Conservation (phyloP, 1,140 invertebrate genomes). For the Philotrypesis tridentata region DNA sequence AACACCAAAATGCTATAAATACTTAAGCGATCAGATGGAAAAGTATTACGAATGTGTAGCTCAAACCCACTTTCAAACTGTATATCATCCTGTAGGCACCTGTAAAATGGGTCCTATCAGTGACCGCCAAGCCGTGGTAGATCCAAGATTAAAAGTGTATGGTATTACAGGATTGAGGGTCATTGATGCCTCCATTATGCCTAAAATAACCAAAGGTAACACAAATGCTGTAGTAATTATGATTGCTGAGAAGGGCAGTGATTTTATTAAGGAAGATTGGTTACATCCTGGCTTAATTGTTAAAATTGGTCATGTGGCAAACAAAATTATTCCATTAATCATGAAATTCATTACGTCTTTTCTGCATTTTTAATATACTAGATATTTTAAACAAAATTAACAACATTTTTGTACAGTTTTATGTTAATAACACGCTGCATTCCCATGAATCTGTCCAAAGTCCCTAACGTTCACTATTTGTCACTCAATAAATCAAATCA, state of each 20-base stretch:
- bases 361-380: too few relatives aligned
- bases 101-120: slow-evolving; percentile 75
- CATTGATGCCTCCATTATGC: slow-evolving; percentile 86
- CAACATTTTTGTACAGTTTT: too few relatives aligned
- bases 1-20: not conserved
- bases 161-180: slow-evolving; percentile 82
- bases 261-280: slow-evolving; percentile 86
- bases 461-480: too few relatives aligned
- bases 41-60: not conserved
- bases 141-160: slow-evolving; percentile 82
- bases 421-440: too few relatives aligned
- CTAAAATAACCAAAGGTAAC: slow-evolving; percentile 84
- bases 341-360: too few relatives aligned
- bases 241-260: slow-evolving; percentile 91
- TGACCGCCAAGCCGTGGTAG: slow-evolving; percentile 80
- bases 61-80: slow-evolving; percentile 52
- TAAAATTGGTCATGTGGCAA: too few relatives aligned
- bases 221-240: slow-evolving; percentile 88
- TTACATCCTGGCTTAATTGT: too few relatives aligned
- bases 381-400: too few relatives aligned
- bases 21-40: not conserved
- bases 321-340: too few relatives aligned
- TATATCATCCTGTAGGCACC: slow-evolving; percentile 71
- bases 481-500: too few relatives aligned
- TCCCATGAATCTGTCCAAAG: too few relatives aligned